phyloP scores from a whole-genome alignment of 2,888 invertebrate species.

The Nasonia oneida region DNA sequence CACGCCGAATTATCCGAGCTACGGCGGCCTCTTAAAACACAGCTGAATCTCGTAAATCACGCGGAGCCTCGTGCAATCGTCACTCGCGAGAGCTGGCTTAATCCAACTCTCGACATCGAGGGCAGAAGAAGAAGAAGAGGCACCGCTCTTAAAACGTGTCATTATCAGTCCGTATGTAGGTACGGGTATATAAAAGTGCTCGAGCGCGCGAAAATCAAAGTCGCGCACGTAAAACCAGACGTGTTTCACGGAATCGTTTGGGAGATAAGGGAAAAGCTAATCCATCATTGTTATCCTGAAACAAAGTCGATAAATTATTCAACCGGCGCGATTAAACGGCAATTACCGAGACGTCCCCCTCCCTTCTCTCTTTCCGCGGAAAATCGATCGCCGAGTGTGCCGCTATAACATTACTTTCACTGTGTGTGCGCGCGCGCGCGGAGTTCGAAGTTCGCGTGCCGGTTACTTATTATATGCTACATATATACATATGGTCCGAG shows the following conservation, averaged over 20 bases:
- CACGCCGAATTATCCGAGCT: background rate
- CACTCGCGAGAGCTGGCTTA: background rate
- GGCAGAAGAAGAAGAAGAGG: background rate
- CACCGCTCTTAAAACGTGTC: background rate
- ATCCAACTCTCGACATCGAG: background rate
- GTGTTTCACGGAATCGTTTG: background rate
- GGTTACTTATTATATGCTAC: background rate
- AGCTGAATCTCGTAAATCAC: constrained; percentile 6
- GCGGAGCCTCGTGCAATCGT: background rate
- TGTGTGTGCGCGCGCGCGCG: background rate
- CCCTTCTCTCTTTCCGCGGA: background rate
- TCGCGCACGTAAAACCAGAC: background rate
- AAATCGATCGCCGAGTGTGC: constrained; percentile 6
- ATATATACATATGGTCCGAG: background rate
- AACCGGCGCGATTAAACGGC: background rate
- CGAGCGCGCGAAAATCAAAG: constrained; percentile 18
- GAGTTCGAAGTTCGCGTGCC: constrained; percentile 26
- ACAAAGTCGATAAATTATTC: constrained; percentile 13
- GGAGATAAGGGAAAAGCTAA: background rate
- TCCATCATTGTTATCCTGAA: background rate
- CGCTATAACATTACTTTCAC: constrained; percentile 32
- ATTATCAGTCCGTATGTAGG: background rate
- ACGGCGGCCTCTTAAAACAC: background rate
- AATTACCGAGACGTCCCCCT: background rate
- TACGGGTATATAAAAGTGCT: background rate